These are phyloP conservation scores for Cotesia congregata DNA, from an alignment of 2,888 invertebrate genomes.

Conservation along the genomic window DNA sequence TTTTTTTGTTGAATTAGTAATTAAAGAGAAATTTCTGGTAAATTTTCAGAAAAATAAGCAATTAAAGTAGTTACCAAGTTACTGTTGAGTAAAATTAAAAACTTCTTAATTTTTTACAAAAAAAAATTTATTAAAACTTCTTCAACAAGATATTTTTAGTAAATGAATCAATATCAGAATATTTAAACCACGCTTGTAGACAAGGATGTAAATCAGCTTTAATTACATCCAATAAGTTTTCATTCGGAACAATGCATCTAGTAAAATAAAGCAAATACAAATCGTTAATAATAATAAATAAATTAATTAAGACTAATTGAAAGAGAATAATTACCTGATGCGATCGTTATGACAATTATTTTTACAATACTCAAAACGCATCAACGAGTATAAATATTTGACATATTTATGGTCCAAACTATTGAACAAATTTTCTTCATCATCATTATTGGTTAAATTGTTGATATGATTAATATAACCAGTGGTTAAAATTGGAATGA, in stretches of 20 bases:
- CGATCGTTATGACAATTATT: slow-evolving; percentile 58
- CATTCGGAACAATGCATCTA: slow-evolving; percentile 62
- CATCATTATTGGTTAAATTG: slow-evolving; percentile 59
- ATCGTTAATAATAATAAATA: background rate
- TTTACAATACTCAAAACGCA: slow-evolving; percentile 57
- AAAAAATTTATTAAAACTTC: slow-evolving; percentile 49
- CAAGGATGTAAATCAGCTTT: slow-evolving; percentile 57
- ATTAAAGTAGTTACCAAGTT: too few species aligned
- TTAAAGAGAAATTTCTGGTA: too few species aligned
- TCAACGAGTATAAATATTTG: slow-evolving; percentile 59
- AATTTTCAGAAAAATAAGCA: too few species aligned
- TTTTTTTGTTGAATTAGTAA: too few species aligned
- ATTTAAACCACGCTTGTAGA: slow-evolving; percentile 62
- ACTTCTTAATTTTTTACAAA: background rate
- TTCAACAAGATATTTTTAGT: slow-evolving; percentile 56
- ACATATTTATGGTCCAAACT: slow-evolving; percentile 58
- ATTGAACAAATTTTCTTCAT: slow-evolving; percentile 39
- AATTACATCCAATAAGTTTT: slow-evolving; percentile 51
- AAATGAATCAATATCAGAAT: slow-evolving; percentile 56
- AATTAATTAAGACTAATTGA: background rate
- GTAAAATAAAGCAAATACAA: slow-evolving; percentile 23
- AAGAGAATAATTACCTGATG: slow-evolving; percentile 53
- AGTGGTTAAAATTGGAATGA: slow-evolving; percentile 73
- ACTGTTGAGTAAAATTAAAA: too few species aligned
- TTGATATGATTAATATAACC: slow-evolving; percentile 72